Conservation (phyloP, 2,113 vertebrate genomes). For the Actenoides hombroni region DNA sequence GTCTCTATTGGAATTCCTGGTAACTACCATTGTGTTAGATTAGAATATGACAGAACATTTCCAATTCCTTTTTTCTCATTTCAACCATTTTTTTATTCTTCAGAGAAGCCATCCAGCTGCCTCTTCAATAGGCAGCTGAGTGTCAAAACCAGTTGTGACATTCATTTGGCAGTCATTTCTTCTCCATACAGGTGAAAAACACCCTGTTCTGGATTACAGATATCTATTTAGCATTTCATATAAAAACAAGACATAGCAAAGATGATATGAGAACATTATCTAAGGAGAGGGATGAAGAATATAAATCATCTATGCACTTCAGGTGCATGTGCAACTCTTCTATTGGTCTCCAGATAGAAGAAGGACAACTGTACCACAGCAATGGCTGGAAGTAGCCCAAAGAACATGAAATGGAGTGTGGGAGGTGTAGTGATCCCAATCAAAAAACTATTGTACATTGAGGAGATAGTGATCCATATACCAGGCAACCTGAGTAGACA, state of each 20-base stretch:
- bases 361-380: background rate
- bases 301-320: background rate
- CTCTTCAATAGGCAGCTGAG: background rate
- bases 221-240: background rate
- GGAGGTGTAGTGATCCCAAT: background rate
- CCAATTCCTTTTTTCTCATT: background rate
- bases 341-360: background rate
- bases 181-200: background rate
- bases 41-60: background rate
- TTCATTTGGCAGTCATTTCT: background rate
- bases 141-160: background rate
- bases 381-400: background rate
- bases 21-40: background rate
- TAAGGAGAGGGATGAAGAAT: background rate
- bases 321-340: background rate
- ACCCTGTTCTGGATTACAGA: background rate
- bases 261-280: background rate
- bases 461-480: background rate
- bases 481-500: background rate
- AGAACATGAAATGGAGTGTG: background rate
- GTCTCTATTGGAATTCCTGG: background rate
- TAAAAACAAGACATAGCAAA: background rate
- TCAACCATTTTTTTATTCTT: background rate
- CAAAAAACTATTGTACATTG: background rate
- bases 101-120: background rate